Percentiles rank a stretch among this genome's conserved stretches.
These are phyloP conservation scores for Gasteruption jaculator DNA, from an alignment of 2,888 invertebrate genomes.

Conservation along the genomic window DNA sequence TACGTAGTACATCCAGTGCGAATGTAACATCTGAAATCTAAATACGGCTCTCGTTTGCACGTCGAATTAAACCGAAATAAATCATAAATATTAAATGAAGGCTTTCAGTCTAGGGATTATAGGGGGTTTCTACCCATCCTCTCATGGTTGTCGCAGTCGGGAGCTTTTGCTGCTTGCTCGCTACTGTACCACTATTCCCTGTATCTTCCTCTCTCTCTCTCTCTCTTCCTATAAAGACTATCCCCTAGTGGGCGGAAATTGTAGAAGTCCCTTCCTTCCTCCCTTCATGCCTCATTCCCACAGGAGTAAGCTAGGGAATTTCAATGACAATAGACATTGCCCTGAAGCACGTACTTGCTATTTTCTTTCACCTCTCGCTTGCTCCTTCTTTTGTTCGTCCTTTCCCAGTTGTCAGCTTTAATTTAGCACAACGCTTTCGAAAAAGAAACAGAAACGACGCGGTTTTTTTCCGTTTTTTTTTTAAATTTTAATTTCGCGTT, in stretches of 20 bases:
- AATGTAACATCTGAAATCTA: no score
- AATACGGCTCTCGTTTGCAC: constrained; percentile 44
- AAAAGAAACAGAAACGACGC: no score
- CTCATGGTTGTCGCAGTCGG: constrained; percentile 9
- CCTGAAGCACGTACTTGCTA: neutral
- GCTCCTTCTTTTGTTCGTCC: no score
- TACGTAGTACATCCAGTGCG: no score
- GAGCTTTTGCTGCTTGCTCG: constrained; percentile 10
- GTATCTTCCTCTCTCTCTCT: constrained; percentile 16
- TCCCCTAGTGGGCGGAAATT: constrained; percentile 37
- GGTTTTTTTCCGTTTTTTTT: no score
- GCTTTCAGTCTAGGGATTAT: constrained; percentile 47
- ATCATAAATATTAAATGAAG: constrained; percentile 53
- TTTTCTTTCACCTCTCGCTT: no score
- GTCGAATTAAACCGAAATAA: constrained; percentile 51
- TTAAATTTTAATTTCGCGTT: no score
- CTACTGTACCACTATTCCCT: constrained; percentile 18
- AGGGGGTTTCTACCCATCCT: constrained; percentile 35
- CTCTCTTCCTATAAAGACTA: constrained; percentile 14
- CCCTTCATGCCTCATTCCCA: constrained; percentile 10
- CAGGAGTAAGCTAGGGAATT: constrained; percentile 32
- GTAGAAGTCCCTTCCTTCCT: constrained; percentile 37
- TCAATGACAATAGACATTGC: constrained; percentile 42
- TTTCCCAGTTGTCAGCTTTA: no score
- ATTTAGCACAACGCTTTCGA: no score